Evolutionary conservation across 2,888 invertebrate species (phyloP).

Genomic region (Abrostola triplasia): DNA sequence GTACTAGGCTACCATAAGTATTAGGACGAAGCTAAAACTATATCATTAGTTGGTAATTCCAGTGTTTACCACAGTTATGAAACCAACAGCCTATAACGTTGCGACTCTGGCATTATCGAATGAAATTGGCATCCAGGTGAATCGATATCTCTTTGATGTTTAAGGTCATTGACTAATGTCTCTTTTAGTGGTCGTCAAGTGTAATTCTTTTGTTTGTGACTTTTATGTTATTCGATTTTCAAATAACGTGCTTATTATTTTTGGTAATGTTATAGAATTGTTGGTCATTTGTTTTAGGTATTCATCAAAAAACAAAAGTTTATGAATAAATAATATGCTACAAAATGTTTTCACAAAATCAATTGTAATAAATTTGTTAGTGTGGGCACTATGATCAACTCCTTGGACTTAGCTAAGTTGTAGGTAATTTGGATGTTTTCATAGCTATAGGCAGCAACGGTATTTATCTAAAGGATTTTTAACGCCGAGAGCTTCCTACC

Average conservation of each 20-base stretch:
- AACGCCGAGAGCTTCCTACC: too few relatives aligned
- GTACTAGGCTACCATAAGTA: constrained; percentile 24
- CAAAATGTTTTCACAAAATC: background rate
- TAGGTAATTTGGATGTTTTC: too few relatives aligned
- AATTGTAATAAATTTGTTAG: background rate
- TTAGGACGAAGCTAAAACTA: constrained; percentile 10
- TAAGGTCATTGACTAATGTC: constrained; percentile 11
- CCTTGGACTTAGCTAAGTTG: too few relatives aligned
- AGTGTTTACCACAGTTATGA: constrained; percentile 10
- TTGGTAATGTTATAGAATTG: background rate
- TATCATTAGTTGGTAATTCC: constrained; percentile 21
- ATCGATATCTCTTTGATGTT: constrained; percentile 18
- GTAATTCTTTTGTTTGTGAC: constrained; percentile 42
- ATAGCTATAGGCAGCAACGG: too few relatives aligned
- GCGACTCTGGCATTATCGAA: constrained; percentile 15
- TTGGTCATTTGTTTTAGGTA: background rate
- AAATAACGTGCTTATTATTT: background rate
- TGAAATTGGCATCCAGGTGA: constrained; percentile 1
- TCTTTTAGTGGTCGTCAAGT: constrained; percentile 10
- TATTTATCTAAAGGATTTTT: too few relatives aligned
- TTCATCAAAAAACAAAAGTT: background rate
- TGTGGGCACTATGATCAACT: too few relatives aligned
- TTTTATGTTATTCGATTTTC: background rate
- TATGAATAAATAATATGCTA: background rate
- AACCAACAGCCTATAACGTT: constrained; percentile 2